These are phyloP conservation scores for Heptranchias perlo DNA, from an alignment of 2,113 vertebrate species.

Conservation along the genomic window DNA sequence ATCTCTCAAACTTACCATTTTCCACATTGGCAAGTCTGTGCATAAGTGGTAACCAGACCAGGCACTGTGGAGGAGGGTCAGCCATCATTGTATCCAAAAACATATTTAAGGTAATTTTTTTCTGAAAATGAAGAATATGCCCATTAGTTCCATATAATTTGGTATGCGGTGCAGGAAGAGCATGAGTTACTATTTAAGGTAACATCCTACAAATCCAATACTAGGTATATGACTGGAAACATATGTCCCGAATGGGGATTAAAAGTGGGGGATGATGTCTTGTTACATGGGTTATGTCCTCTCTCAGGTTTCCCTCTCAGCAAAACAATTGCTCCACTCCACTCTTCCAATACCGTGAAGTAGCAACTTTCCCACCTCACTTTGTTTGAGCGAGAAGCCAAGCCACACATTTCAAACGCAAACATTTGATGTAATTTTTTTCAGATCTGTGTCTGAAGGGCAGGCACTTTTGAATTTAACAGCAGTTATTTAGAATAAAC, in stretches of 20 bases:
- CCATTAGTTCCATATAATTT: not conserved
- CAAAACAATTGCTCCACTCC: not conserved
- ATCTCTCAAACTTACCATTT: slow-evolving; percentile 66
- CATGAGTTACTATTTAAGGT: not conserved
- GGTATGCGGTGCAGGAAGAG: not conserved
- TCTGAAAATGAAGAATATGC: slow-evolving; percentile 63
- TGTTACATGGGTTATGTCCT: not conserved
- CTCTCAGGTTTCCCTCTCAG: not conserved
- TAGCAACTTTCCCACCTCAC: not conserved
- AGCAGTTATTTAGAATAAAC: not conserved
- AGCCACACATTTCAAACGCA: not conserved
- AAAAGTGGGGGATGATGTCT: not conserved
- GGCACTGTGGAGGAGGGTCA: slow-evolving; percentile 94
- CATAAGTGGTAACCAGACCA: slow-evolving; percentile 96
- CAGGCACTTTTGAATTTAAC: not conserved
- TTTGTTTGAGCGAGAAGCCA: not conserved
- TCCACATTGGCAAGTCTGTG: slow-evolving; percentile 95
- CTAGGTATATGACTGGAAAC: not conserved
- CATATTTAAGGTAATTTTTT: slow-evolving; percentile 87
- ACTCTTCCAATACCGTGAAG: not conserved
- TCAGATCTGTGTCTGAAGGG: too few species aligned
- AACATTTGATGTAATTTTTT: not conserved
- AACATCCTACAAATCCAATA: not conserved
- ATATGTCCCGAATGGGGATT: not conserved
- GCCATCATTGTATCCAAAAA: slow-evolving; percentile 94